Conservation (phyloP, 2,888 invertebrate species). For the Deladenus siricidicola region DNA sequence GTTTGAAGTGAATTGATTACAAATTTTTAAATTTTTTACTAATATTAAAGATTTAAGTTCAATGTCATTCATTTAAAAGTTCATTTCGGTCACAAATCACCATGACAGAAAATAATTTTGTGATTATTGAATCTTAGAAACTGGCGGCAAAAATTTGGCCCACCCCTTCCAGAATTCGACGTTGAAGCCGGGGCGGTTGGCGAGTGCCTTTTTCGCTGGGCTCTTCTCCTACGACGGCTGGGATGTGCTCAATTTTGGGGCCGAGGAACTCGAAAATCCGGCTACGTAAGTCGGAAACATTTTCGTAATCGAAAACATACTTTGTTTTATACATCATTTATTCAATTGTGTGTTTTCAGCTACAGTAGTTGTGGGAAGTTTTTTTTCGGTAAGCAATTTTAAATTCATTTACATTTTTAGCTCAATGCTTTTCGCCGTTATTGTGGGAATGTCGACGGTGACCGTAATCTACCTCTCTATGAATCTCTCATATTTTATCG, state of each 20-base stretch:
- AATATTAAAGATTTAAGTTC: constrained; percentile 8
- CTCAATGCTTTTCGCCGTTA: constrained; percentile 47
- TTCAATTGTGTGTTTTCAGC: too few species aligned
- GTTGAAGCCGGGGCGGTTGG: constrained; percentile 11
- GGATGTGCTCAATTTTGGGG: constrained; percentile 51
- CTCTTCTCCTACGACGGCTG: constrained; percentile 44
- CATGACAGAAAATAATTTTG: too few species aligned
- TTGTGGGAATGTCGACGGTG: constrained; percentile 46
- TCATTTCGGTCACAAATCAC: too few species aligned
- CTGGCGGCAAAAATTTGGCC: constrained; percentile 19
- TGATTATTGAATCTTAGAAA: constrained; percentile 11
- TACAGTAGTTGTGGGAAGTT: too few species aligned
- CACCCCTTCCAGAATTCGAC: constrained; percentile 29
- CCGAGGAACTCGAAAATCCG: constrained; percentile 41
- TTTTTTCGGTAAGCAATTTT: too few species aligned
- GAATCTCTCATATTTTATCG: constrained; percentile 46
- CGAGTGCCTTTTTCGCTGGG: constrained; percentile 39
- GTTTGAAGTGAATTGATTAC: neutral
- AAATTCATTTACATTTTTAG: too few species aligned
- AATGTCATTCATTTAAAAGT: constrained; percentile 17
- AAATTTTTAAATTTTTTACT: neutral
- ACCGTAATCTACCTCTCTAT: constrained; percentile 41
- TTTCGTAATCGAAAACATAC: too few species aligned
- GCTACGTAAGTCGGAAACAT: neutral
- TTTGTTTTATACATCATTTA: too few species aligned